A percentile compares a stretch with the other conserved stretches of the same genome.
Conservation (phyloP, 2,888 invertebrate species). For the Exephanes ischioxanthus region DNA sequence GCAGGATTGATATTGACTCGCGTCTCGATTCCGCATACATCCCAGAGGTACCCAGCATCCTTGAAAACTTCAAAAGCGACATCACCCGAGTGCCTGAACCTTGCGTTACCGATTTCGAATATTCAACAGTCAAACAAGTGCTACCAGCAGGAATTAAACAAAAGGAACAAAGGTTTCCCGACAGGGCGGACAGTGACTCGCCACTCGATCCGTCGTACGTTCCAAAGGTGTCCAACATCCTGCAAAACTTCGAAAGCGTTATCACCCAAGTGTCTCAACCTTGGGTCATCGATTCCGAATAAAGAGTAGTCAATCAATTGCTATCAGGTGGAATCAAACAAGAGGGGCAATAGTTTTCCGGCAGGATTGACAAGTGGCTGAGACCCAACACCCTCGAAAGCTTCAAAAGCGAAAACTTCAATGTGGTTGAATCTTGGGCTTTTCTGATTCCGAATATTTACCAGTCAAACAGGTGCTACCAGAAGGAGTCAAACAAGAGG, state of each 20-base stretch:
- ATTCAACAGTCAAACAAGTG: conserved; percentile 5
- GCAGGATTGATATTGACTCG: background rate
- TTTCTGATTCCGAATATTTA: background rate
- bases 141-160: background rate
- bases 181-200: conserved; percentile 14
- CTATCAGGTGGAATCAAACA: background rate
- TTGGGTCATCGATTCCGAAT: background rate
- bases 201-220: background rate
- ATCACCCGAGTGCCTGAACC: background rate
- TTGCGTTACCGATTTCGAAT: background rate
- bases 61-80: conserved; percentile 1
- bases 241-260: background rate
- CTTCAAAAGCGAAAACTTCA: no score
- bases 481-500: background rate
- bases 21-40: background rate
- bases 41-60: background rate
- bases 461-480: background rate
- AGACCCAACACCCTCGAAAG: no score
- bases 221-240: background rate
- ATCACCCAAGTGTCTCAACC: background rate
- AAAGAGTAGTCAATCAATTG: background rate
- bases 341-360: conserved; percentile 8
- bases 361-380: background rate
- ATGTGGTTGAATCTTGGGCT: no score
- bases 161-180: conserved; percentile 12